phyloP scores from a whole-genome alignment of 2,113 vertebrate species.

The Syngnathus scovelli region DNA sequence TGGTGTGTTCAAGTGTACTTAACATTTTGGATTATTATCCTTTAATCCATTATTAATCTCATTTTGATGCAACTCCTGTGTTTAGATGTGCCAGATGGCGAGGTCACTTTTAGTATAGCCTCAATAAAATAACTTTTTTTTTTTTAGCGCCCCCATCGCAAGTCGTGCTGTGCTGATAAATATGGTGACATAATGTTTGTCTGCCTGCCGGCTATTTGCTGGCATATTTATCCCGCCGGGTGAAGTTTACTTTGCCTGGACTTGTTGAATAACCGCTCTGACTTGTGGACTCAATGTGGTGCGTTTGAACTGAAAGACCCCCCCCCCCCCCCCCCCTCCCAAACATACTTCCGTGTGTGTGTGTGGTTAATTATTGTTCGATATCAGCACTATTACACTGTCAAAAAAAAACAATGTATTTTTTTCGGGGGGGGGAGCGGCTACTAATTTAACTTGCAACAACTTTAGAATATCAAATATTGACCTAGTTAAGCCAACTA shows the following conservation, averaged over 20 bases:
- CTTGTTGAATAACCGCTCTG: conserved; percentile 29
- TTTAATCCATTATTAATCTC: too few relatives aligned
- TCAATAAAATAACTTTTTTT: background rate
- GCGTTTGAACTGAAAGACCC: background rate
- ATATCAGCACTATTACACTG: background rate
- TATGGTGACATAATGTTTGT: conserved; percentile 5
- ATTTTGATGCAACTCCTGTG: background rate
- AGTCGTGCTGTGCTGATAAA: background rate
- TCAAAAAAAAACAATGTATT: too few relatives aligned
- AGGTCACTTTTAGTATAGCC: background rate
- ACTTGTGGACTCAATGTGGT: background rate
- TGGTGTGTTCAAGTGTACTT: too few relatives aligned
- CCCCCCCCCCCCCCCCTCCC: background rate
- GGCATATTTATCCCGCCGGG: background rate
- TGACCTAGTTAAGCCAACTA: too few relatives aligned
- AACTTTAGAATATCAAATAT: too few relatives aligned
- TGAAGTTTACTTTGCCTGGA: conserved; percentile 11
- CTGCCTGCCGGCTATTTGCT: conserved; percentile 27
- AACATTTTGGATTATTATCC: too few relatives aligned
- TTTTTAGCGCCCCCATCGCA: background rate
- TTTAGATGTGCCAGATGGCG: background rate
- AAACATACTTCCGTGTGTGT: background rate
- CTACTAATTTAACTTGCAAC: too few relatives aligned
- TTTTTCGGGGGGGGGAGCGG: too few relatives aligned
- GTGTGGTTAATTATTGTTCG: conserved; percentile 1